Percentiles rank a stretch among this genome's conserved stretches.
Conservation (phyloP, 2,888 invertebrate species). For the Chironomus riparius region DNA sequence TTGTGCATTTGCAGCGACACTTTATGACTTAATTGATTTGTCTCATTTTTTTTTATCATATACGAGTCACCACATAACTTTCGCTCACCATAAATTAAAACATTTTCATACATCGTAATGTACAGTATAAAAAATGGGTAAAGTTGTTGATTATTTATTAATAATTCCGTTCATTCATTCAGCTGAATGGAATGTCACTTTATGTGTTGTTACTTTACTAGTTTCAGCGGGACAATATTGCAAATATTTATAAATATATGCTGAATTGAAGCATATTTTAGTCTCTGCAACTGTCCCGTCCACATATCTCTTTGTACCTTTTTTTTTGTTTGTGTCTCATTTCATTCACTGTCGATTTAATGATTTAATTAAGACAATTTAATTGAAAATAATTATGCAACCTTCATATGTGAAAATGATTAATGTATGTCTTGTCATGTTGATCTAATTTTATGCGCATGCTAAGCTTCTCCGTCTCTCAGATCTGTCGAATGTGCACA, state of each 20-base stretch:
- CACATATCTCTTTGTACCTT: neutral
- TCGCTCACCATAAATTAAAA: constrained; percentile 18
- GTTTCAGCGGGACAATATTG: neutral
- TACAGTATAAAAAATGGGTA: neutral
- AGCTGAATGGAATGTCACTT: constrained; percentile 19
- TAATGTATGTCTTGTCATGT: constrained; percentile 6
- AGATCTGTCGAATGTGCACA: neutral
- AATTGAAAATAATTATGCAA: constrained; percentile 22
- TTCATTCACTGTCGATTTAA: neutral
- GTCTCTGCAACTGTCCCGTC: too few relatives aligned
- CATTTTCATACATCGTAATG: neutral
- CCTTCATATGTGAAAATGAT: constrained; percentile 3
- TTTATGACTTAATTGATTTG: constrained; percentile 26
- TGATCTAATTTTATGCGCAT: constrained; percentile 6
- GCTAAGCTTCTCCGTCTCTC: neutral
- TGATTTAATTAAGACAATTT: constrained; percentile 27
- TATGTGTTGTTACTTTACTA: neutral
- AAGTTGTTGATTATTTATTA: neutral
- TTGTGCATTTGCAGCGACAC: constrained; percentile 16
- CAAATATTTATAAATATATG: neutral
- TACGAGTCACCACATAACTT: neutral
- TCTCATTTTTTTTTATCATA: neutral
- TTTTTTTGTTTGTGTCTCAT: neutral
- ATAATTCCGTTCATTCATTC: constrained; percentile 2
- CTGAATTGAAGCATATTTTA: neutral